phyloP scores from a whole-genome alignment of 2,113 vertebrate species.

The Anser brachyrhynchus region DNA sequence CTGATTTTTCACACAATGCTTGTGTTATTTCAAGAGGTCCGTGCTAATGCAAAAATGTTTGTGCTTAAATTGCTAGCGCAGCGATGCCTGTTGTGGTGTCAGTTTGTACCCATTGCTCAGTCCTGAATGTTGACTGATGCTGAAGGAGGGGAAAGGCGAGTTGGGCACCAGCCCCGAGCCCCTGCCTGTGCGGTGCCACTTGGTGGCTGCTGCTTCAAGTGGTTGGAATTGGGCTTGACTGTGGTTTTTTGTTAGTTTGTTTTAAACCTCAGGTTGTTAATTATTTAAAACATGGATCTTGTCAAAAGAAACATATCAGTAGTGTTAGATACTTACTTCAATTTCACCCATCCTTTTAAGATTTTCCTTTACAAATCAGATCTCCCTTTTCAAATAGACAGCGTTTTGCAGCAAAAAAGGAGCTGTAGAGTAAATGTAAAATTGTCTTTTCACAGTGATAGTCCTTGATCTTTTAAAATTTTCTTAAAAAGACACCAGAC shows the following conservation, averaged over 20 bases:
- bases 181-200: rapidly evolving
- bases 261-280: background rate
- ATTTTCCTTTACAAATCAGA: background rate
- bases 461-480: background rate
- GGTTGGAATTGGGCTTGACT: background rate
- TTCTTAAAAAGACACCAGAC: background rate
- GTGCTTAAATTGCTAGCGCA: background rate
- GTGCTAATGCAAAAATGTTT: rapidly evolving
- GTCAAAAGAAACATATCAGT: background rate
- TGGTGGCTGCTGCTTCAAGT: rapidly evolving
- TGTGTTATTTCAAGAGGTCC: rapidly evolving
- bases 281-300: background rate
- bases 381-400: background rate
- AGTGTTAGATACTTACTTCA: background rate
- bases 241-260: too few species aligned
- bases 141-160: background rate
- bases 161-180: background rate
- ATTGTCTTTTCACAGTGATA: background rate
- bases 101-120: rapidly evolving
- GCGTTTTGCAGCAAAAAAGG: background rate
- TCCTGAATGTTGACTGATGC: rapidly evolving
- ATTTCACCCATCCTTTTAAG: background rate
- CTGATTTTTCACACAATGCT: rapidly evolving
- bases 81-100: rapidly evolving
- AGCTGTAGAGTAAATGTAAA: background rate